A percentile compares a stretch with the other conserved stretches of the same genome.
These are phyloP conservation scores for Bombus vancouverensis DNA, from an alignment of 1,140 invertebrate species.

Conservation along the genomic window DNA sequence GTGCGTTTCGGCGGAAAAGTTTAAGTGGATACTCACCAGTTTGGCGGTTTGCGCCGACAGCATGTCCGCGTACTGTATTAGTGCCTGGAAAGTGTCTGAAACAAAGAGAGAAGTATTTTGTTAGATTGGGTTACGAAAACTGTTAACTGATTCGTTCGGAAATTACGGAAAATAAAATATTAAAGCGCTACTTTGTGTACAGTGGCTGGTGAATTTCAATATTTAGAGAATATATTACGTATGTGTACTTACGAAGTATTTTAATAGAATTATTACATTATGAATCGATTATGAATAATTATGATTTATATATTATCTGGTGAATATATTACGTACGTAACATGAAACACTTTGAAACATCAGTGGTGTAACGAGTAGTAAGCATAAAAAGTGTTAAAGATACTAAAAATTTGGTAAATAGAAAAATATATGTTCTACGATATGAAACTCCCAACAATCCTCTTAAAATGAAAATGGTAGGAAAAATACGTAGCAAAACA, in stretches of 20 bases:
- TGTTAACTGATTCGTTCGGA: not conserved
- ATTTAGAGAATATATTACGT: too few relatives aligned
- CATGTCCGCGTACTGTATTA: constrained; percentile 99
- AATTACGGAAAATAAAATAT: not conserved
- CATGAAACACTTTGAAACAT: too few relatives aligned
- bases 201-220: too few relatives aligned
- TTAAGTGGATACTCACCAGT: constrained; percentile 87
- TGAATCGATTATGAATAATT: too few relatives aligned
- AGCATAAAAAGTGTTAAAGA: not conserved
- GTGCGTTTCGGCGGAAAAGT: constrained; percentile 25
- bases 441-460: not conserved
- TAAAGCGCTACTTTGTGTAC: not conserved
- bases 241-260: too few relatives aligned
- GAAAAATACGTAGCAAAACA: too few relatives aligned
- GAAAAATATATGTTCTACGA: not conserved
- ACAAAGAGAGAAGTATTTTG: constrained; percentile 69
- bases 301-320: too few relatives aligned
- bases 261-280: too few relatives aligned
- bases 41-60: constrained; percentile 98
- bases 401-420: too few relatives aligned
- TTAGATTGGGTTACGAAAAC: not conserved
- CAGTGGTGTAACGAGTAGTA: too few relatives aligned
- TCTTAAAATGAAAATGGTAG: not conserved
- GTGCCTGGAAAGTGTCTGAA: constrained; percentile 98
- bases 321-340: too few relatives aligned